Percentiles rank a stretch among this genome's conserved stretches.
phyloP scores from a whole-genome alignment of 1,140 invertebrate species.

The Conopomorpha cramerella region DNA sequence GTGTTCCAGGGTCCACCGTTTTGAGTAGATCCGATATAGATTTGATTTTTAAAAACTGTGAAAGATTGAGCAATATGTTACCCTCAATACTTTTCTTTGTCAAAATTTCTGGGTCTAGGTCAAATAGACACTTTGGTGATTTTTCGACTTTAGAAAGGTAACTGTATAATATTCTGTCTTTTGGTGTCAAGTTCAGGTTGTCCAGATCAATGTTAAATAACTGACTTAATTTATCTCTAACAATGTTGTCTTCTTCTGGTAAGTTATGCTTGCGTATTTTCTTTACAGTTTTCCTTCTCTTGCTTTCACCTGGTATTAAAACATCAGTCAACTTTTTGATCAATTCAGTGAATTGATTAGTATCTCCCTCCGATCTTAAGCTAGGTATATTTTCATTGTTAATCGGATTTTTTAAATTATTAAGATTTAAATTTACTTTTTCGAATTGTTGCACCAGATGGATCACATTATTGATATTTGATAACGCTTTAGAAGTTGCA shows the following conservation, averaged over 20 bases:
- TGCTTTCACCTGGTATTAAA: constrained; percentile 19
- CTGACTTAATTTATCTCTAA: constrained; percentile 15
- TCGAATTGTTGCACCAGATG: constrained; percentile 32
- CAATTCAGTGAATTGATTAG: constrained; percentile 29
- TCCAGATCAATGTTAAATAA: constrained; percentile 17
- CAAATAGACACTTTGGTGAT: constrained; percentile 25
- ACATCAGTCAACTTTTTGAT: constrained; percentile 31
- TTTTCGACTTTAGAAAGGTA: constrained; percentile 31
- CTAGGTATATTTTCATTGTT: constrained; percentile 3
- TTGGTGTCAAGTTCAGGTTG: constrained; percentile 19
- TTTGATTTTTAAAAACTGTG: constrained; percentile 40
- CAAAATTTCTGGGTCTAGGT: constrained; percentile 9
- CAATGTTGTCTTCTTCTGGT: constrained; percentile 11
- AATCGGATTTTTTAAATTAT: constrained; percentile 10
- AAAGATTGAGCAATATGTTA: constrained; percentile 32
- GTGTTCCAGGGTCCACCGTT: constrained; percentile 11
- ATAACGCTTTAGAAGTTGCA: constrained; percentile 12
- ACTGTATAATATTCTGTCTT: constrained; percentile 36
- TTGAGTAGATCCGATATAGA: constrained; percentile 28
- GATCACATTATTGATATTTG: constrained; percentile 29
- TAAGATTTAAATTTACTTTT: constrained; percentile 18
- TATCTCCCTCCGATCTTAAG: constrained; percentile 12
- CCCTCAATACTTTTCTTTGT: constrained; percentile 17
- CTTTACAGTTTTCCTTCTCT: constrained; percentile 16
- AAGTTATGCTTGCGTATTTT: constrained; percentile 20